phyloP scores from a whole-genome alignment of 2,888 invertebrate genomes.

The Mechanitis mazaeus region DNA sequence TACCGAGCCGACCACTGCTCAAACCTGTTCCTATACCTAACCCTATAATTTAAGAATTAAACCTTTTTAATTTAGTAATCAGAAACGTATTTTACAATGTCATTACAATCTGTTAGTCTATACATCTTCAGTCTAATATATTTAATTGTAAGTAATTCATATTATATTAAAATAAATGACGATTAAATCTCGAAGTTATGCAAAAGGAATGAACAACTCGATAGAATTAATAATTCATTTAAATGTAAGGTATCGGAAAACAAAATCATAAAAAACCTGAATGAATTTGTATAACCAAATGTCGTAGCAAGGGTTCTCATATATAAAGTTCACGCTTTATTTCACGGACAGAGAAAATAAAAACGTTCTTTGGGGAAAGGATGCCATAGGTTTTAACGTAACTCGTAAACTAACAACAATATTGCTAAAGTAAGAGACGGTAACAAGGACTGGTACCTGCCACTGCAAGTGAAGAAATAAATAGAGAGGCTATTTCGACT shows the following conservation, averaged over 20 bases:
- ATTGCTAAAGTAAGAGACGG: slow-evolving; percentile 50
- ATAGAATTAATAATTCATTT: too few species aligned
- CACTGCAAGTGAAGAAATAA: slow-evolving; percentile 37
- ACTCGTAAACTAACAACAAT: slow-evolving; percentile 50
- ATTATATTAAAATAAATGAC: too few species aligned
- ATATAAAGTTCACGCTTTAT: slow-evolving; percentile 30
- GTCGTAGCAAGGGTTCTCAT: slow-evolving; percentile 18
- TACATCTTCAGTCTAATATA: too few species aligned
- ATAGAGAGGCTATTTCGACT: neutral
- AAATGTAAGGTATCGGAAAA: too few species aligned
- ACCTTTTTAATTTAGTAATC: too few species aligned
- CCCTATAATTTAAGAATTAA: neutral
- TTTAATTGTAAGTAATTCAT: too few species aligned
- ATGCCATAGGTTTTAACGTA: slow-evolving; percentile 37
- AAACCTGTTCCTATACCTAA: slow-evolving; percentile 16
- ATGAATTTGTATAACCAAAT: neutral
- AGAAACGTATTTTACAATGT: too few species aligned
- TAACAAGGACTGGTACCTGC: slow-evolving; percentile 46
- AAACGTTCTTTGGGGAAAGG: slow-evolving; percentile 33
- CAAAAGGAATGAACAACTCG: too few species aligned
- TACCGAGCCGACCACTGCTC: slow-evolving; percentile 19
- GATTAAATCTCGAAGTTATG: too few species aligned
- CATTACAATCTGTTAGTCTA: too few species aligned
- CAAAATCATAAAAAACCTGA: too few species aligned
- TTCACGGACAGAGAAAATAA: slow-evolving; percentile 28